Evolutionary conservation across 1,140 invertebrate genomes (phyloP).

Genomic region (Danaus melanippus): DNA sequence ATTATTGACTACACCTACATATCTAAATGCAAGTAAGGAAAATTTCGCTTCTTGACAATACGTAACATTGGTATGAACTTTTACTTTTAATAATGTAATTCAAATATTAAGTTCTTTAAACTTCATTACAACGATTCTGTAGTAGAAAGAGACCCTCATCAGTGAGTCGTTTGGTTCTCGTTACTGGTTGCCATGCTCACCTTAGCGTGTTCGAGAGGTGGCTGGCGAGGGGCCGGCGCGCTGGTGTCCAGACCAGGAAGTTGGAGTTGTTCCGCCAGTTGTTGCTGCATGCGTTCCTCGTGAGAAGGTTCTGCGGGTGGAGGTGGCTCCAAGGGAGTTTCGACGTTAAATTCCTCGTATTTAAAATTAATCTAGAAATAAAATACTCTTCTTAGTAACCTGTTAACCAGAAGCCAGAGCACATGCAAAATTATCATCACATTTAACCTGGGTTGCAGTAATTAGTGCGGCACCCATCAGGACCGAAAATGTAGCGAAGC

Average conservation of each 20-base stretch:
- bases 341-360: conserved; percentile 74
- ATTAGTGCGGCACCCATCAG: conserved; percentile 96
- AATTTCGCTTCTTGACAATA: too few relatives aligned
- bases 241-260: conserved; percentile 82
- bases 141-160: too few relatives aligned
- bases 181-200: conserved; percentile 13
- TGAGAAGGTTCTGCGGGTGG: conserved; percentile 63
- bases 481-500: conserved; percentile 97
- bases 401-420: conserved; percentile 82
- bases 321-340: conserved; percentile 29
- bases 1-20: too few relatives aligned
- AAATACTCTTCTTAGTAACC: neutral
- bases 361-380: conserved; percentile 80
- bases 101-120: too few relatives aligned
- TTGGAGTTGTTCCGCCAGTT: conserved; percentile 85
- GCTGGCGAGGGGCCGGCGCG: conserved; percentile 56
- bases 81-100: too few relatives aligned
- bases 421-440: too few relatives aligned
- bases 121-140: too few relatives aligned
- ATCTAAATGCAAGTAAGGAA: too few relatives aligned
- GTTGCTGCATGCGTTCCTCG: conserved; percentile 85
- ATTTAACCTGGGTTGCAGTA: conserved; percentile 84
- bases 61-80: too few relatives aligned
- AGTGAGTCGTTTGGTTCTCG: too few relatives aligned
- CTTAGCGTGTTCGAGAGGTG: conserved; percentile 49